These are phyloP conservation scores for Poeciliopsis infans DNA, from an alignment of 2,797 vertebrate genomes.

Conservation along the genomic window DNA sequence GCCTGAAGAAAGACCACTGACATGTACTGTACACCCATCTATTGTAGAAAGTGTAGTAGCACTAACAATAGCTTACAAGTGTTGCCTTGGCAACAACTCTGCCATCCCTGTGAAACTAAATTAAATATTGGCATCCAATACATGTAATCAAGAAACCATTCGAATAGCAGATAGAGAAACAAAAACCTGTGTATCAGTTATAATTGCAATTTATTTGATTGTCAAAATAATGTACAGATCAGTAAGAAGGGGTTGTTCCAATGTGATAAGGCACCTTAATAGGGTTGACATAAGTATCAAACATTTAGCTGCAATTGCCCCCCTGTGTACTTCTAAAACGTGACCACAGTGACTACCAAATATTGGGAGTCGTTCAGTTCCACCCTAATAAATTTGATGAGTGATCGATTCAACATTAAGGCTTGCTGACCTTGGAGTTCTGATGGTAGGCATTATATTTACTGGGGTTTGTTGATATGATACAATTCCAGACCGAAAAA, in stretches of 20 bases:
- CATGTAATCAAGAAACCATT: not conserved
- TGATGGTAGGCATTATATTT: not conserved
- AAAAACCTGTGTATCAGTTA: not conserved
- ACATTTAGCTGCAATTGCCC: conserved; percentile 10
- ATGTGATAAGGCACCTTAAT: not conserved
- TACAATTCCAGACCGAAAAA: conserved; percentile 4
- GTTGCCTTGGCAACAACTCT: not conserved
- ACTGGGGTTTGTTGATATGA: conserved; percentile 3
- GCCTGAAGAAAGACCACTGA: conserved; percentile 19
- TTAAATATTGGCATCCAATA: not conserved
- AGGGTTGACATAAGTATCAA: conserved; percentile 19
- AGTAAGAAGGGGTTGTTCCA: conserved; percentile 4
- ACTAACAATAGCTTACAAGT: not conserved
- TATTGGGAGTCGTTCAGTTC: not conserved
- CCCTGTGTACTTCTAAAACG: not conserved
- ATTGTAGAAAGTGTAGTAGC: not conserved
- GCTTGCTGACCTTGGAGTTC: not conserved
- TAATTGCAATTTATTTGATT: not conserved
- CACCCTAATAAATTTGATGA: conserved; percentile 10
- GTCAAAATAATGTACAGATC: not conserved
- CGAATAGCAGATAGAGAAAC: not conserved
- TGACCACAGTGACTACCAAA: not conserved
- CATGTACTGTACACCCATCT: conserved; percentile 1
- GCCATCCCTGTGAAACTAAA: not conserved
- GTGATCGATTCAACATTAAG: not conserved